Percentiles rank a stretch among this genome's conserved stretches.
These are phyloP conservation scores for Wasmannia auropunctata DNA, from an alignment of 1,140 invertebrate species.

Conservation along the genomic window DNA sequence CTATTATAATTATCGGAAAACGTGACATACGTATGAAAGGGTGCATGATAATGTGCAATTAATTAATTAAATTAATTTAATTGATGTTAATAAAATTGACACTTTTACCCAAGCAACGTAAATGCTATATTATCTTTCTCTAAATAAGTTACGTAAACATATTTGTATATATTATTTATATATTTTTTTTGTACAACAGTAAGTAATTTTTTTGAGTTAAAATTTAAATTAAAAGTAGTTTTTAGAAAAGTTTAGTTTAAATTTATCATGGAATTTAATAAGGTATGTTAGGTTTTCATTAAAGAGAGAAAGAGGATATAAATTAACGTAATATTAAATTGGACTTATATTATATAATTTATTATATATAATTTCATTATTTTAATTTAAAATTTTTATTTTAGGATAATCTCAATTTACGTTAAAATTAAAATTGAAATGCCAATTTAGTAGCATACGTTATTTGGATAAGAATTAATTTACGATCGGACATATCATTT, in stretches of 20 bases:
- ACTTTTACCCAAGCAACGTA: not conserved
- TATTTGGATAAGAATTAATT: slow-evolving; percentile 4
- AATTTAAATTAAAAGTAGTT: not conserved
- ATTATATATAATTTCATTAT: too few relatives aligned
- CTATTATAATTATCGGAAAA: not conserved
- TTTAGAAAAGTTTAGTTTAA: not conserved
- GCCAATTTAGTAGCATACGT: not conserved
- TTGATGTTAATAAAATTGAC: not conserved
- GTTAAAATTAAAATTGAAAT: not conserved
- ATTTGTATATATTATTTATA: not conserved
- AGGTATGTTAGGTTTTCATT: not conserved
- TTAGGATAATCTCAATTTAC: not conserved
- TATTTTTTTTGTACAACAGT: not conserved
- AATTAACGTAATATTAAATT: not conserved
- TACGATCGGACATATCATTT: not conserved
- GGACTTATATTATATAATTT: not conserved
- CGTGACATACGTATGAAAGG: too few relatives aligned
- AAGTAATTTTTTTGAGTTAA: not conserved
- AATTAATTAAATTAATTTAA: too few relatives aligned
- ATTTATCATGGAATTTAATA: not conserved
- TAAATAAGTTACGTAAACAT: not conserved
- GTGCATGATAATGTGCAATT: not conserved
- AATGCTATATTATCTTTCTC: not conserved
- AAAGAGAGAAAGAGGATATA: not conserved
- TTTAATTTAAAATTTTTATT: slow-evolving; percentile 1